Conservation (phyloP, 2,888 invertebrate species). For the Tubiluchus corallicola region DNA sequence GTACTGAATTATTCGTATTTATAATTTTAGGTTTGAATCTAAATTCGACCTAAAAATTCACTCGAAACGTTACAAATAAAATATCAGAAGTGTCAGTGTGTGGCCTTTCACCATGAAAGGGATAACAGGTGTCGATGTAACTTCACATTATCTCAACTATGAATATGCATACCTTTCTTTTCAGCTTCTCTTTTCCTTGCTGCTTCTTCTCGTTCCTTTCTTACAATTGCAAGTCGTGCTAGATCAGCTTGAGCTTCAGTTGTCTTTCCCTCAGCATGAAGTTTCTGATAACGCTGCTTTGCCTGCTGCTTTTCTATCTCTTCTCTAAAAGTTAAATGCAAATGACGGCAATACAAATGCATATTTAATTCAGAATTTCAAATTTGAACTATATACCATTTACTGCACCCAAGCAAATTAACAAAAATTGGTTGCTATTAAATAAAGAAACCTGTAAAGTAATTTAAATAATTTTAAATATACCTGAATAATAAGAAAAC, state of each 20-base stretch:
- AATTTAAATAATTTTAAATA: not conserved
- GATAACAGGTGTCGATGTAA: too few species aligned
- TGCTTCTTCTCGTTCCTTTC: constrained; percentile 84
- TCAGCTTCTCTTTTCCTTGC: constrained; percentile 77
- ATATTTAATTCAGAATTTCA: constrained; percentile 5
- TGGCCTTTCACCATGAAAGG: too few species aligned
- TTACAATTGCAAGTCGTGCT: constrained; percentile 76
- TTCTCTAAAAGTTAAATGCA: constrained; percentile 40
- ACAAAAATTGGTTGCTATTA: not conserved
- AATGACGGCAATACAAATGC: constrained; percentile 10
- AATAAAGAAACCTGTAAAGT: not conserved
- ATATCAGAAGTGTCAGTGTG: too few species aligned
- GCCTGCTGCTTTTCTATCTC: constrained; percentile 78
- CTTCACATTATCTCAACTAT: not conserved
- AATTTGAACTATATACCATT: constrained; percentile 6
- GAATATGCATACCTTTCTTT: constrained; percentile 36
- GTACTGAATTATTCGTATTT: too few species aligned
- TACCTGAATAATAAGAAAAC: not conserved
- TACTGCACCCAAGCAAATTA: not conserved
- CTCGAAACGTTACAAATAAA: too few species aligned
- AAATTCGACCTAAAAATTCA: too few species aligned
- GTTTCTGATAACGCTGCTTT: constrained; percentile 68
- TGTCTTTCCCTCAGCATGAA: constrained; percentile 86
- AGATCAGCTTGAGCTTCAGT: constrained; percentile 87
- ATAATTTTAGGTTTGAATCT: too few species aligned